Conservation (phyloP, 2,797 vertebrate species). For the Emys orbicularis region DNA sequence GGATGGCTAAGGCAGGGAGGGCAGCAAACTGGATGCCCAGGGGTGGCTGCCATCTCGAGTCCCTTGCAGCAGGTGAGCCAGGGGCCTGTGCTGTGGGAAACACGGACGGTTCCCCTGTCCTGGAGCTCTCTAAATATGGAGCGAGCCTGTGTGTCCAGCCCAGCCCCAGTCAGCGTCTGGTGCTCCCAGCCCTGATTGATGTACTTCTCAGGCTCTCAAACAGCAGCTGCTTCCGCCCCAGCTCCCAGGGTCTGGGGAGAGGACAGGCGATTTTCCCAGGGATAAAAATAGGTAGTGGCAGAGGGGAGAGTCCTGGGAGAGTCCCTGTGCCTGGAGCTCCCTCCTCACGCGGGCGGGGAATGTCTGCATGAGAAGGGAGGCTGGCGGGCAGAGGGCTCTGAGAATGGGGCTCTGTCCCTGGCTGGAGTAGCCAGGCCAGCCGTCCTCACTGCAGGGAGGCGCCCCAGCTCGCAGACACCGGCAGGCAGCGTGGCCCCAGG, state of each 20-base stretch:
- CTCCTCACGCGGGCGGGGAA: not conserved
- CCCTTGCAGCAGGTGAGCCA: not conserved
- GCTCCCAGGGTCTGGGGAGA: not conserved
- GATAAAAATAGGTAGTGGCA: constrained; percentile 1
- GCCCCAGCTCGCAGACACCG: not conserved
- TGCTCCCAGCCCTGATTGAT: not conserved
- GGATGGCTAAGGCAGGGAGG: too few species aligned
- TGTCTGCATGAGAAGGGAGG: not conserved
- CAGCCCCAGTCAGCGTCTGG: not conserved
- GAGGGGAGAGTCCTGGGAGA: not conserved
- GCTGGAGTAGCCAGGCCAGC: not conserved
- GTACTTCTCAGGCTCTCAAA: not conserved
- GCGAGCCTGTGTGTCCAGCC: not conserved
- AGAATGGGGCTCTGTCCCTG: not conserved
- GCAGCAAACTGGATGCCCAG: too few species aligned
- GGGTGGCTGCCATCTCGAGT: not conserved
- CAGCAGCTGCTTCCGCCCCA: not conserved
- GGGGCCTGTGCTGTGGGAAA: not conserved
- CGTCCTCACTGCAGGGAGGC: not conserved
- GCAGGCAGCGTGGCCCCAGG: fast-evolving
- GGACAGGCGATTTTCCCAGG: constrained; percentile 5
- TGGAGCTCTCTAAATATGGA: not conserved
- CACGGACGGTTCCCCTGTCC: not conserved
- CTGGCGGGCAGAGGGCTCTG: not conserved
- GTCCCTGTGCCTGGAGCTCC: not conserved